Base-by-base conservation (phyloP, 1,140 invertebrate species). In the Colletes latitarsis region DNA sequence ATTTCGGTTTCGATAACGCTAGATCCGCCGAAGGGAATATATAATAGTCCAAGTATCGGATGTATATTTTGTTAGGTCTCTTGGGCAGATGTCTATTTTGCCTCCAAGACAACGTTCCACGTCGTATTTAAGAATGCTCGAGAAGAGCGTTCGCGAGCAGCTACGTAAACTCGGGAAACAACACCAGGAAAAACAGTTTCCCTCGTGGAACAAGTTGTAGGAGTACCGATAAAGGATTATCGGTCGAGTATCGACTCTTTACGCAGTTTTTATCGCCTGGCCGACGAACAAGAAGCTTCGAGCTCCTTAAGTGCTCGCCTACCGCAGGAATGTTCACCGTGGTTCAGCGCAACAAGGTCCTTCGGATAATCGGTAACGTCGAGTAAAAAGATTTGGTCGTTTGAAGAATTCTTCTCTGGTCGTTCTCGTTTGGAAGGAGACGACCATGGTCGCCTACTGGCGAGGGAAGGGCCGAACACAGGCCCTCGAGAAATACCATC, bases 401-500 rank as follows among this genome's bases (percentile, higher is more conserved):
- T 77, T 52, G 21, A 71, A 62, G 75, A 70, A 70, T 62, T 77
- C 43, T 46, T 60, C 21, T 21, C 10, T 10, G 14, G 21, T 4
- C 49, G 4, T 6, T 15, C 41, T 1, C 15, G 4, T 3, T 12
- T 62, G 19, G 41, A 17, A 19, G 52, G 49, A 15, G n/a, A 10
- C 21, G 46, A 55, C 39, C 39, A 39, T 43, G 46, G 73, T 46
- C 41, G 41, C 8, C 39, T 14, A 5, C 62, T 49, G 49, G 60
- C 49, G 52, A 72, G 57, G 67, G 76, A 72, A 53, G 49, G 39
- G 43, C 57, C 67, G 9, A 3, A 8, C 12, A 68, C 67, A 84
- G 87, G 79, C 71, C 81, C 84, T 82, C 68, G 79, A 81, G 64
- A 55, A 72, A 57, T 14, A 82, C 57, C 49, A 57, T 63, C 70